A percentile compares a stretch with the other conserved stretches of the same genome.
Evolutionary conservation across 2,888 invertebrate species (phyloP).

Genomic region (Digitonthophagus gazella): DNA sequence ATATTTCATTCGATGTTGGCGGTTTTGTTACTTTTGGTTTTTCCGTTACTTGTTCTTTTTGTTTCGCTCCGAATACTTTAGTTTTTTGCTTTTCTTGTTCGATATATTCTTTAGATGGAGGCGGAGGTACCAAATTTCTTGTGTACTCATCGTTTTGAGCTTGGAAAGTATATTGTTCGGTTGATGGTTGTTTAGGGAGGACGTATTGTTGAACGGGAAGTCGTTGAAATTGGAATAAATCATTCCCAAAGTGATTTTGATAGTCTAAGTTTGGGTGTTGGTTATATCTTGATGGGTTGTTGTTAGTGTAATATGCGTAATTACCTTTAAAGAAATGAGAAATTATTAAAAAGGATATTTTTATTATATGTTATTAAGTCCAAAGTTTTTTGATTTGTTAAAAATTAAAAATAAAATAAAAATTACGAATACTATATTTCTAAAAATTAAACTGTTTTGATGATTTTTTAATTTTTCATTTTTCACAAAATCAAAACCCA

Average conservation of each 20-base stretch:
- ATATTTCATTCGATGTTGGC: constrained; percentile 24
- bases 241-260: constrained; percentile 39
- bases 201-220: constrained; percentile 42
- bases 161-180: constrained; percentile 39
- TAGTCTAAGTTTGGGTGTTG: constrained; percentile 44
- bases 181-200: constrained; percentile 38
- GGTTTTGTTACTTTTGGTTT: constrained; percentile 22
- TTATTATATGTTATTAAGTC: not conserved
- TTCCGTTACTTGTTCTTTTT: constrained; percentile 35
- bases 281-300: constrained; percentile 46
- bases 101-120: constrained; percentile 46
- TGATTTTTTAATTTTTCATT: not conserved
- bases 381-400: too few relatives aligned
- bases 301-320: constrained; percentile 38
- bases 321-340: constrained; percentile 21
- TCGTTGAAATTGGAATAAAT: constrained; percentile 51
- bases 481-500: not conserved
- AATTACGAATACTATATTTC: too few relatives aligned
- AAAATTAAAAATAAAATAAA: too few relatives aligned
- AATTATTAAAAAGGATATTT: not conserved
- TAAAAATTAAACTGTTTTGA: not conserved
- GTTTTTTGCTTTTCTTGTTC: constrained; percentile 31
- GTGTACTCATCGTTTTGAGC: constrained; percentile 48
- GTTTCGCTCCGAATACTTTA: constrained; percentile 29
- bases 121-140: constrained; percentile 54